These are phyloP conservation scores for Odontesthes bonariensis DNA, from an alignment of 2,113 vertebrate genomes.

Conservation along the genomic window DNA sequence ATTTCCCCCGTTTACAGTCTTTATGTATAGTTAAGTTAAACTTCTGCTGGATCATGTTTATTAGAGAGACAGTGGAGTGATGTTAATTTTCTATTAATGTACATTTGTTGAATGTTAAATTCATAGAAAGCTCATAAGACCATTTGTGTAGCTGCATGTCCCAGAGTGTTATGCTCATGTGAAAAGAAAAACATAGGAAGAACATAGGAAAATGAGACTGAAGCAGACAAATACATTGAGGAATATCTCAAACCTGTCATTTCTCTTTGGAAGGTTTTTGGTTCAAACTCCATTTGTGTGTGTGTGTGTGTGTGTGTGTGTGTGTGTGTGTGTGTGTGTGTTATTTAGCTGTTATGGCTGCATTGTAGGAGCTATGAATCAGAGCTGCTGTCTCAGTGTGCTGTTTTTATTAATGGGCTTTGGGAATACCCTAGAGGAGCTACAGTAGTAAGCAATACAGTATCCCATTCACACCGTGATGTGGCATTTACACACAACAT, in stretches of 20 bases:
- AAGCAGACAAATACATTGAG: background rate
- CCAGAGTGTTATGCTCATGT: background rate
- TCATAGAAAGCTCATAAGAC: background rate
- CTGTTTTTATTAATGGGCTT: slow-evolving; percentile 76
- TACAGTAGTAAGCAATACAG: slow-evolving; percentile 51
- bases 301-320: slow-evolving; percentile 11
- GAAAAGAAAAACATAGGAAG: slow-evolving; percentile 3
- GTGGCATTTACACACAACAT: slow-evolving; percentile 27
- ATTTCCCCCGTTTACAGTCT: background rate
- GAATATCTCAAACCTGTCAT: slow-evolving; percentile 12
- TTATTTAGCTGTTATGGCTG: slow-evolving; percentile 51
- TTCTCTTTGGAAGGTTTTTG: slow-evolving; percentile 21
- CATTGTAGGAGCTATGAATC: slow-evolving; percentile 68
- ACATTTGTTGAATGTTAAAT: background rate
- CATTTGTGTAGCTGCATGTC: background rate
- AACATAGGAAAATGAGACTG: slow-evolving; percentile 6
- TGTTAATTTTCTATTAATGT: too few species aligned
- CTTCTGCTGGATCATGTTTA: background rate
- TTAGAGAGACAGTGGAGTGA: background rate
- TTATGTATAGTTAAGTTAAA: slow-evolving; percentile 5
- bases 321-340: slow-evolving; percentile 33
- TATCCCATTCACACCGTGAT: slow-evolving; percentile 28
- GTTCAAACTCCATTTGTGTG: slow-evolving; percentile 5
- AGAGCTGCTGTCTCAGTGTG: slow-evolving; percentile 63
- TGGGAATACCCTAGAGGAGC: slow-evolving; percentile 65